A percentile compares a stretch with the other conserved stretches of the same genome.
These are phyloP conservation scores for Pristionchus fissidentatus DNA, from an alignment of 2,888 invertebrate genomes.

Conservation along the genomic window DNA sequence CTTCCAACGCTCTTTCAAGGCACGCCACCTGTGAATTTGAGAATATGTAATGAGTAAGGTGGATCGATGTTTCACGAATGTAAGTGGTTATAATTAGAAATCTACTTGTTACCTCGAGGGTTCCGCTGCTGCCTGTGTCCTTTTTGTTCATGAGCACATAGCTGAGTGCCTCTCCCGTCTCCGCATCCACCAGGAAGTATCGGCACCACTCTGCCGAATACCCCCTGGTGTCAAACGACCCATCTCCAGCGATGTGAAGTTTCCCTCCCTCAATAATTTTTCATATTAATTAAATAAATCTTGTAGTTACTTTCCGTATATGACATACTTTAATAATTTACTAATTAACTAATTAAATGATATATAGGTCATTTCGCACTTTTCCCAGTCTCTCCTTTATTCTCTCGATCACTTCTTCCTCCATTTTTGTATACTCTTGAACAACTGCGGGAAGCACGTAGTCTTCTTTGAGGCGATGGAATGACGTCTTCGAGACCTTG, in stretches of 20 bases:
- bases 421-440: background rate
- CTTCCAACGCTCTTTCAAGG: background rate
- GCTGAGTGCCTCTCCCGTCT: background rate
- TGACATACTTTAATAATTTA: background rate
- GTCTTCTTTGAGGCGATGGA: background rate
- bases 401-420: background rate
- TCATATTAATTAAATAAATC: too few relatives aligned
- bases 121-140: background rate
- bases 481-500: background rate
- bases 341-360: background rate
- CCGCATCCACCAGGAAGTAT: background rate
- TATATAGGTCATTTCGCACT: too few relatives aligned
- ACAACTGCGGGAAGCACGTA: background rate
- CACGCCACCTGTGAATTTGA: background rate
- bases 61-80: background rate
- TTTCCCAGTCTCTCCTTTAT: background rate
- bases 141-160: constrained; percentile 22
- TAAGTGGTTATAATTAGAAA: background rate
- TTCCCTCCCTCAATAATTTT: constrained; percentile 10
- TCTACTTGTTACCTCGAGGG: background rate
- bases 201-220: background rate
- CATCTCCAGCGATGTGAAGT: background rate
- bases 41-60: background rate
- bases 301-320: background rate
- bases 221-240: background rate